Evolutionary conservation across 2,888 invertebrate genomes (phyloP), one percentile per base, ranked within the genome.

Genomic region (Hedychridium roseum): DNA sequence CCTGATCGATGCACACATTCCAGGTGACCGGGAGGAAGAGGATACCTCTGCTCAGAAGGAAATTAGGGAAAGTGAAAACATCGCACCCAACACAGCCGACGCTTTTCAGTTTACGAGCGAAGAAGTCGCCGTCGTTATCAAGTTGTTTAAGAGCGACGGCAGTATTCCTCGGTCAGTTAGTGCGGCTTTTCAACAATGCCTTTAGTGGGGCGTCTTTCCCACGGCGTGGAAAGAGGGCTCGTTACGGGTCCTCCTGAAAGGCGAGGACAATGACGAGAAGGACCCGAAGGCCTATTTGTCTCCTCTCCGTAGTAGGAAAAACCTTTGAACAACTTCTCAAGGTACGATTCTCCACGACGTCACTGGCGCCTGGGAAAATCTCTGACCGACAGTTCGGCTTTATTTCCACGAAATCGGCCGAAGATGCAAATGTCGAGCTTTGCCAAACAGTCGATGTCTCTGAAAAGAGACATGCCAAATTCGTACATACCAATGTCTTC

Each of bases 321-420:
- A 1, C 43, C 18, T 36, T 57, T 20, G 54, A 57, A 46, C 50
- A 36, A 32, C 46, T 54, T 9, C 2, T 50, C 0, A 12, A 17
- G 30, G 2, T 5, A 12, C 26, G 56, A 2, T 37, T 62, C 0
- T 18, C n/a, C 18, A 2, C 5, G 5, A 44, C 43, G 6, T 40
- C 42, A 21, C 21, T 58, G 42, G 38, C 37, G 1, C 35, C 34
- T 1, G 57, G 39, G 0, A 51, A 42, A 3, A 5, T 54, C 15
- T 54, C 55, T n/a, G 23, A 12, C 9, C 43, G 46, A 16, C 57
- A 60, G 23, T 57, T 23, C 32, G 57, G 54, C 5, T 59, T 62
- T 32, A 27, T 12, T 2, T 31, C 44, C 2, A 37, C 7, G 2
- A 39, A 34, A 36, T 57, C 48, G 34, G 50, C 51, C 5, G 57